Conservation (phyloP, 2,888 invertebrate genomes). For the Zaprionus bogoriensis region DNA sequence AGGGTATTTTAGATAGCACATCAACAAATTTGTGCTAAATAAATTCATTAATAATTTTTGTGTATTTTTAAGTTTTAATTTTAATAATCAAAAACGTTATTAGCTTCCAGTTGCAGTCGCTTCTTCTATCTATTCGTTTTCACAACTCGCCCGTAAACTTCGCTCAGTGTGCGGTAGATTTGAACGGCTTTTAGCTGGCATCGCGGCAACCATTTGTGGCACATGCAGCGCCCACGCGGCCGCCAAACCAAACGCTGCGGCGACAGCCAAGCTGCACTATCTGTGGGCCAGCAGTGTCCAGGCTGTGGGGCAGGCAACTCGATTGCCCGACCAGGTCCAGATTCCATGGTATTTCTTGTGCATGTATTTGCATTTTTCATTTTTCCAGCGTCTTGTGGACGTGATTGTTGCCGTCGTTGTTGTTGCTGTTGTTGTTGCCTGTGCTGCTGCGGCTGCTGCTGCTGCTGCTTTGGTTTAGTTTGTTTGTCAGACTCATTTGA, state of each 20-base stretch:
- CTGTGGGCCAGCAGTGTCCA: conserved; percentile 3
- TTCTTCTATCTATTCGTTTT: not conserved
- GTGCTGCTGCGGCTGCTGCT: no score
- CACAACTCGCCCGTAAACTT: conserved; percentile 7
- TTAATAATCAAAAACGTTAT: no score
- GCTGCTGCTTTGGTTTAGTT: conserved; percentile 57
- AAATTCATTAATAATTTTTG: no score
- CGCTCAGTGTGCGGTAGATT: conserved; percentile 31
- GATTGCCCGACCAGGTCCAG: not conserved
- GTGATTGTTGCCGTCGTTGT: conserved; percentile 19
- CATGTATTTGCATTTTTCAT: conserved; percentile 61
- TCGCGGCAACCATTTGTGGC: conserved; percentile 43
- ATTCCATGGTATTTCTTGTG: conserved; percentile 29
- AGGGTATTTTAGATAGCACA: no score
- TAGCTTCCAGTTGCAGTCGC: not conserved
- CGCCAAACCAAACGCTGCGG: conserved; percentile 28
- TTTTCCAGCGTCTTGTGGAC: conserved; percentile 2
- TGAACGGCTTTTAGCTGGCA: not conserved
- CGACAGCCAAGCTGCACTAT: conserved; percentile 1
- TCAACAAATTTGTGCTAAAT: no score
- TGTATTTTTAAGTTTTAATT: no score
- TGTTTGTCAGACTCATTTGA: conserved; percentile 77
- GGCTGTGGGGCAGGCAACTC: not conserved
- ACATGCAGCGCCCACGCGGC: conserved; percentile 51
- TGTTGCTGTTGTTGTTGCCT: conserved; percentile 5